Evolutionary conservation across 2,888 invertebrate genomes (phyloP), one percentile per base, ranked within the genome.

Genomic region (Lagria hirta): DNA sequence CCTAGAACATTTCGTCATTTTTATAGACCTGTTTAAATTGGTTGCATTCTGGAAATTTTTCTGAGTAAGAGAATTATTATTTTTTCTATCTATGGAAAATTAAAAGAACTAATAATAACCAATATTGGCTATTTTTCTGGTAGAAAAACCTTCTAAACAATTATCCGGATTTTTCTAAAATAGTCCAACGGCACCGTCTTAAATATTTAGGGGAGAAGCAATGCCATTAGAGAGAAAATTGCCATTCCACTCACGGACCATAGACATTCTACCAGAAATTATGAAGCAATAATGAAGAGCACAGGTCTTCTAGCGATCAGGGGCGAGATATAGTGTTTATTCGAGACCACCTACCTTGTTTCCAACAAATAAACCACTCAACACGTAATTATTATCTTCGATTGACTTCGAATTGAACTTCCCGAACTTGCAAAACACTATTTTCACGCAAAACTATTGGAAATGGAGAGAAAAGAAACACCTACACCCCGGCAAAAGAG

Each of bases 231-330:
- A 22, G 55, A 54, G 51, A 58, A n/a, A 60, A 65, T 65, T 58
- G 64, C 61, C 60, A 67, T 67, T 65, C 66, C 62, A 58, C 55
- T 54, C 66, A 66, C 64, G 66, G 59, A 54, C 57, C 58, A 54
- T 61, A 61, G 55, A 54, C 65, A 66, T 67, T 68, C 66, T 65
- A 56, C 49, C 49, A 63, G 60, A 62, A 68, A 63, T 67, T 69
- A 69, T 66, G 66, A 65, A 59, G 69, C 65, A 68, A 68, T 69
- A 69, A 69, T 69, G 67, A 68, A 67, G 64, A 64, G 61, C 63
- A 60, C 58, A 58, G 59, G 58, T 56, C 57, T 54, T 57, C 55
- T 46, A 50, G 48, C 60, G 63, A 63, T 64, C 59, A 57, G 55
- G 63, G 62, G 59, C 54, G 51, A 57, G 64, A 63, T 61, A 61